Percentiles rank a stretch among this genome's conserved stretches.
These are phyloP conservation scores for Terebella lapidaria DNA, from an alignment of 2,888 invertebrate species.

Conservation along the genomic window DNA sequence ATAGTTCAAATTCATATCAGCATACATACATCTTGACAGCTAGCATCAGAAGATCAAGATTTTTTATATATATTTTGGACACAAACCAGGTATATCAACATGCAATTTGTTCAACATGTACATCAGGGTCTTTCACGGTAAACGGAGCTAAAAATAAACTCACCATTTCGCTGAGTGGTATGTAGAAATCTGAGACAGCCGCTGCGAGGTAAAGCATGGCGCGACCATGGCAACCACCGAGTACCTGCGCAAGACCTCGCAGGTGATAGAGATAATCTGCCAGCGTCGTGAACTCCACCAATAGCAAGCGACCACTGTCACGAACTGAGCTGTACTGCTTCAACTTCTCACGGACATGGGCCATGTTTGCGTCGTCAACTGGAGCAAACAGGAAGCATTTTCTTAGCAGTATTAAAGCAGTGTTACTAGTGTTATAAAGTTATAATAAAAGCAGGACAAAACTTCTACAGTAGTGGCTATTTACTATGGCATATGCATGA, in stretches of 20 bases:
- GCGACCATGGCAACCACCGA: constrained; percentile 64
- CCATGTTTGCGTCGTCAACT: constrained; percentile 15
- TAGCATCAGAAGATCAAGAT: no score
- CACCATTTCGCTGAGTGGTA: constrained; percentile 90
- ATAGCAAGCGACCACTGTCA: constrained; percentile 11
- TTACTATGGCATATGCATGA: background rate
- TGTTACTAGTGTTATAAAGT: background rate
- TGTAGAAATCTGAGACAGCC: constrained; percentile 97
- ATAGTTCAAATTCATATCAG: no score
- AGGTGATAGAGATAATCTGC: constrained; percentile 89
- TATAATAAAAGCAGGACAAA: no score
- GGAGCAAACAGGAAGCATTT: background rate
- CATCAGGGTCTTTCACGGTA: no score
- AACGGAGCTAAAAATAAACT: no score
- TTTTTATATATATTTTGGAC: no score
- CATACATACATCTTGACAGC: no score
- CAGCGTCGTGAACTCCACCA: constrained; percentile 64
- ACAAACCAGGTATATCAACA: no score
- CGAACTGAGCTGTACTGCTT: constrained; percentile 63
- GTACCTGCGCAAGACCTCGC: constrained; percentile 66
- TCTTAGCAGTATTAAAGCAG: background rate
- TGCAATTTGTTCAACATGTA: no score
- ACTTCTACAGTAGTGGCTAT: no score
- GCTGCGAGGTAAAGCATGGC: constrained; percentile 92
- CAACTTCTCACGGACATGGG: constrained; percentile 5